Evolutionary conservation across 1,140 invertebrate species (phyloP).

Genomic region (Heliconius hermathena): DNA sequence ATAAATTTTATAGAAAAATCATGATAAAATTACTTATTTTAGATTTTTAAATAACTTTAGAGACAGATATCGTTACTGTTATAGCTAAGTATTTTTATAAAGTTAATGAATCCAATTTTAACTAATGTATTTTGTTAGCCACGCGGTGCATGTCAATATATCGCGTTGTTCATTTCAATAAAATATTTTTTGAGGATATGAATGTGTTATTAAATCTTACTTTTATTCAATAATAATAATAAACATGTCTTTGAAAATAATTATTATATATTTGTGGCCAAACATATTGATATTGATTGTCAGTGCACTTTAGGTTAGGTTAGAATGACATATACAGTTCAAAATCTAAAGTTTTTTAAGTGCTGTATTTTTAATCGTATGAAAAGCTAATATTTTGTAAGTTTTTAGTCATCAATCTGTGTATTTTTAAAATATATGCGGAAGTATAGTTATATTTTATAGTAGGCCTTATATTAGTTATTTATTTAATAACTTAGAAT

Average conservation of each 20-base stretch:
- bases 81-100: slow-evolving; percentile 19
- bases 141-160: slow-evolving; percentile 56
- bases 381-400: not conserved
- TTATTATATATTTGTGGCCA: not conserved
- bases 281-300: not conserved
- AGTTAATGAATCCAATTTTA: not conserved
- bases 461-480: not conserved
- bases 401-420: not conserved
- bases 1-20: slow-evolving; percentile 27
- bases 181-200: not conserved
- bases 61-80: not conserved
- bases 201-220: not conserved
- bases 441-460: not conserved
- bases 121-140: slow-evolving; percentile 38
- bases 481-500: no score
- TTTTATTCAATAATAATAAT: not conserved
- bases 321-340: not conserved
- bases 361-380: not conserved
- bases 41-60: not conserved
- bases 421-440: not conserved
- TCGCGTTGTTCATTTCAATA: not conserved
- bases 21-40: not conserved
- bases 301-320: not conserved
- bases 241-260: no score
- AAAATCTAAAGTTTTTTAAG: not conserved